Base-by-base conservation (phyloP, 2,113 vertebrate species). In the Cisticola juncidis region DNA sequence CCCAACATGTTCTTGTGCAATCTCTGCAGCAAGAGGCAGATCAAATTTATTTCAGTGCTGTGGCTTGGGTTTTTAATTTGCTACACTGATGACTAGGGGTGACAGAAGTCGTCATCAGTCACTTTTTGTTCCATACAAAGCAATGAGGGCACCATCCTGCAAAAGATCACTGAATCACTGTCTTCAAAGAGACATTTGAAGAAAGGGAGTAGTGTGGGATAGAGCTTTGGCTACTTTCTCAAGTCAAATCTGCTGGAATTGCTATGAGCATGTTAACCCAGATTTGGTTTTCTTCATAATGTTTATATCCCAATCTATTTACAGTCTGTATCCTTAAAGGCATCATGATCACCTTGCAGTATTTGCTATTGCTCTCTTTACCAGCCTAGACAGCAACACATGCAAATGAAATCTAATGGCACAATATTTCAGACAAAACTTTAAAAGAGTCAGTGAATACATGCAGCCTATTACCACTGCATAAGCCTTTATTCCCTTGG, bases 21-120 rank as follows among this genome's bases (percentile, higher is more conserved):
- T 65, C 36, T 80, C 73, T 89, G 51, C 54, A 85, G 56, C 40
- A 58, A 95, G 66, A 88, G 74, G 28, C n/a, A 94, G 87, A 94
- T 73, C 33, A 90, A 70, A 92, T 74, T 58, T 92, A 62, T 90
- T 92, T 84, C 50, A 88, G 4, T 11, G 22, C 25, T 24, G 21
- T 76, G 42, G 50, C 29, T 86, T 65, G 28, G 8, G 25, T 81
- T 50, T 90, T 89, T 72, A 80, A 85, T 84, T 92, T 85, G 36
- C 23, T 76, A 4, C 21, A 19, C 14, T 71, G 66, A 24, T 82
- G 50, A 21, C 40, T 60, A 36, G 33, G 56, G 20, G 23, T 84
- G 24, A 15, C 40, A 66, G 58, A 64, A 81, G 64, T 42, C 44
- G 65, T 17, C 2, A 3, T 47, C 85, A 33, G 50, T 56, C 42